Base-by-base conservation (phyloP, 2,797 vertebrate genomes). In the Falco novaeseelandiae region DNA sequence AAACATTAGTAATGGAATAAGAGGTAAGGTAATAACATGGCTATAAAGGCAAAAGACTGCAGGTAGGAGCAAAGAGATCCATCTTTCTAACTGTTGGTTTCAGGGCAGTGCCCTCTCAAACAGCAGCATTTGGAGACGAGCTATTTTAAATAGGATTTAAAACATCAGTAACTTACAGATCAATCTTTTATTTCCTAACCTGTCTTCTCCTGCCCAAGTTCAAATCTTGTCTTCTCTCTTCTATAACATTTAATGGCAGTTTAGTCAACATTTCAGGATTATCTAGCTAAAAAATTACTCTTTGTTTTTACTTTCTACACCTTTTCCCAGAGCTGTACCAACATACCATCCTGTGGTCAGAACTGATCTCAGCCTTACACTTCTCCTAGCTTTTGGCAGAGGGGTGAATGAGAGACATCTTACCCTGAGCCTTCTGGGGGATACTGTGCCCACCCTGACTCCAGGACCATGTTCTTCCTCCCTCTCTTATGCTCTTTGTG, bases 1-100 rank as follows among this genome's bases (percentile, higher is more conserved):
- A 95, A 97, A 91, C 11, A 22, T 82, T 87, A 73, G n/a, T 52
- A 91, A 87, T 55, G 23, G n/a, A 46, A 78, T 13, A 78, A 78
- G 55, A 82, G 10, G 55, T 82, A 93, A 82, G 32, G 58, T 34
- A 51, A 87, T 84, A 65, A 57, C 23, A 74, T 14, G 51, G 12
- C 19, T 92, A 21, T 62, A 48, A 82, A 82, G 54, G 55, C 38
- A 70, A 89, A 65, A 2, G 4, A 48, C 25, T 59, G 34, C 51
- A 90, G 18, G 34, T 66, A 79, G 62, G 27, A 83, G n/a, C 40
- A 79, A 65, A 71, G 49, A 88, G 46, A 93, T 46, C 7, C 7
- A 21, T 54, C 46, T 83, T 85, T 87, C 19, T 69, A 42, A 32
- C 22, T 51, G 34, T 32, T 72, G 17, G 5, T 76, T 90, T 84